Base-by-base conservation (phyloP, 2,113 vertebrate genomes). In the Boulengeromyrus knoepffleri region DNA sequence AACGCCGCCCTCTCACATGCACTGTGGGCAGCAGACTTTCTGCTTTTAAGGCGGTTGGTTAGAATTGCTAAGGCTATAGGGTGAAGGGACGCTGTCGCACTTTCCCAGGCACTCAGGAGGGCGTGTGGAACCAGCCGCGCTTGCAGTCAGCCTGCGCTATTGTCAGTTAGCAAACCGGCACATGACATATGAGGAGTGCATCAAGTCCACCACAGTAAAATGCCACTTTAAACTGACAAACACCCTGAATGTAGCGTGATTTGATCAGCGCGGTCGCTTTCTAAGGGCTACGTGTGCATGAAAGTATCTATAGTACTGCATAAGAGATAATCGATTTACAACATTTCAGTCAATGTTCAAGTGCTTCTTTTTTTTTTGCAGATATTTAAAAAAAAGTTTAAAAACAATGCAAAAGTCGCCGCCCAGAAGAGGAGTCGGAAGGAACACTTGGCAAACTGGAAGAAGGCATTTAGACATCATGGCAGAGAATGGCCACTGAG, bases 401-500 rank as follows among this genome's bases (percentile, higher is more conserved):
- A 88, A 89, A 77, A 90, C 89, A 42, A 92, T 42, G 80, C 90
- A 90, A 90, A 91, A 85, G 36, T 62, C 39, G 46, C 39, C 36
- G 3, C 39, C n/a, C 24, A 83, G 15, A 19, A 42, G 66, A 56
- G 77, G n/a, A 80, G 31, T 56, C 46, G 90, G 88, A 88, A 70
- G 53, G 89, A 52, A 91, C 85, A 74, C 45, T 90, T 91, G 91
- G 90, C 89, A 42, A 70, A 92, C 56, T 88, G 49, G 86, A 49
- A 86, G 5, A 90, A 89, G 66, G 83, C 95, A 93, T 92, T 95
- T 94, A 95, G 94, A 92, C 94, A 91, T 92, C 94, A 94, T 93
- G 93, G 93, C 94, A 94, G 93, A 96, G 93, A 94, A 96, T 95
- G 94, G 92, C 95, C 95, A 96, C 95, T 94, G 93, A 96, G 94